These are phyloP conservation scores for Rallus crepitans DNA, from an alignment of 2,797 vertebrate species.

Conservation along the genomic window DNA sequence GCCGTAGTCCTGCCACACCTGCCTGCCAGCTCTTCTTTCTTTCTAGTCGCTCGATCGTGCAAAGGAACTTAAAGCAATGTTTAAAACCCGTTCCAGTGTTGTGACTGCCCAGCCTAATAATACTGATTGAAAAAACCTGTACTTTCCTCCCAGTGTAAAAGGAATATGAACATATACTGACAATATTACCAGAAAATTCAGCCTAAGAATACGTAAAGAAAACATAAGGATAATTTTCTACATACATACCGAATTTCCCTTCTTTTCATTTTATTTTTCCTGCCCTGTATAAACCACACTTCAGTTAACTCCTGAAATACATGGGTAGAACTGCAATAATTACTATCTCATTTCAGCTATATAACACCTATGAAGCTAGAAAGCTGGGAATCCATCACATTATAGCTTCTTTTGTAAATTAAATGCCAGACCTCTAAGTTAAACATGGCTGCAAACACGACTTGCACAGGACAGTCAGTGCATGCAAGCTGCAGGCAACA, in stretches of 20 bases:
- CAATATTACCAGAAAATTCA: background rate
- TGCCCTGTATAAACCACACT: background rate
- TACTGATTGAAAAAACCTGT: no score
- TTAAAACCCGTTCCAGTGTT: background rate
- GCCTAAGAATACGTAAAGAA: background rate
- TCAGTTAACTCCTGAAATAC: background rate
- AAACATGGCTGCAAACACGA: background rate
- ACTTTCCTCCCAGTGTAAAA: slow-evolving; percentile 6
- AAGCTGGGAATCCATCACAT: background rate
- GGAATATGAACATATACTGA: background rate
- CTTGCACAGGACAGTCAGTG: background rate
- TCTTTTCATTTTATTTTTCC: background rate
- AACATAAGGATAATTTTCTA: background rate
- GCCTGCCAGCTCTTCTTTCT: fast-evolving
- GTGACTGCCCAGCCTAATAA: no score
- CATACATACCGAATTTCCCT: background rate
- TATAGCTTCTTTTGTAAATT: background rate
- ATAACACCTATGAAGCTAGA: background rate
- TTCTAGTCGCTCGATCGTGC: background rate
- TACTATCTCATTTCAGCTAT: background rate
- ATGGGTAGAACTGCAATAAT: background rate
- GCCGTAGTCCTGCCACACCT: fast-evolving
- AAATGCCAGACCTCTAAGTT: background rate
- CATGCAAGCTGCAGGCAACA: background rate
- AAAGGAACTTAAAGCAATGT: background rate